These are phyloP conservation scores for Rhizomys pruinosus DNA, from an alignment of 2,113 vertebrate genomes.

Conservation along the genomic window DNA sequence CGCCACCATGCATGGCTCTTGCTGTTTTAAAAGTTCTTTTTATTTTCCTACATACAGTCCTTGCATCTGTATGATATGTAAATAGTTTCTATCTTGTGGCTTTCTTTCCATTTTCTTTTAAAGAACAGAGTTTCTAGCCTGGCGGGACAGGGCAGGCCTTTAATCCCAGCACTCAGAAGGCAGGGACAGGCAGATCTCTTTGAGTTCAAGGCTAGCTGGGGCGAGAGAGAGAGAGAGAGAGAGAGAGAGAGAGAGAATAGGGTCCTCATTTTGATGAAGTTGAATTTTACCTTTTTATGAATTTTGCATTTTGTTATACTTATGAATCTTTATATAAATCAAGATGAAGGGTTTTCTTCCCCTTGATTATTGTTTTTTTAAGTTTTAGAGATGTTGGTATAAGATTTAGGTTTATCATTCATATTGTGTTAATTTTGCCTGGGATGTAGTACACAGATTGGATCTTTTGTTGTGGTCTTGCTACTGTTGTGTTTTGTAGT, in stretches of 20 bases:
- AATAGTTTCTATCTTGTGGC: neutral
- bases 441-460: neutral
- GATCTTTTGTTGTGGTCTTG: neutral
- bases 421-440: conserved; percentile 8
- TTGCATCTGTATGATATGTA: conserved; percentile 8
- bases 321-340: neutral
- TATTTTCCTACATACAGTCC: neutral
- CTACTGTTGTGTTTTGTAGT: neutral
- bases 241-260: no score
- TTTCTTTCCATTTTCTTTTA: neutral
- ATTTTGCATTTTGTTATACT: neutral
- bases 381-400: conserved; percentile 28
- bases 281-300: neutral
- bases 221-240: no score
- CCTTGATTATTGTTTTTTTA: neutral
- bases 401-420: neutral
- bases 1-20: no score
- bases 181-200: no score
- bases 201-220: no score
- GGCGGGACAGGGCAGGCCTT: no score
- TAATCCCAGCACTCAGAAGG: no score
- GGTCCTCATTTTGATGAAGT: neutral
- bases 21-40: conserved; percentile 39
- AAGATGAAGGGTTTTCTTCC: neutral
- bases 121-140: neutral